Evolutionary conservation across 2,113 vertebrate genomes (phyloP).

Genomic region (Gambusia affinis): DNA sequence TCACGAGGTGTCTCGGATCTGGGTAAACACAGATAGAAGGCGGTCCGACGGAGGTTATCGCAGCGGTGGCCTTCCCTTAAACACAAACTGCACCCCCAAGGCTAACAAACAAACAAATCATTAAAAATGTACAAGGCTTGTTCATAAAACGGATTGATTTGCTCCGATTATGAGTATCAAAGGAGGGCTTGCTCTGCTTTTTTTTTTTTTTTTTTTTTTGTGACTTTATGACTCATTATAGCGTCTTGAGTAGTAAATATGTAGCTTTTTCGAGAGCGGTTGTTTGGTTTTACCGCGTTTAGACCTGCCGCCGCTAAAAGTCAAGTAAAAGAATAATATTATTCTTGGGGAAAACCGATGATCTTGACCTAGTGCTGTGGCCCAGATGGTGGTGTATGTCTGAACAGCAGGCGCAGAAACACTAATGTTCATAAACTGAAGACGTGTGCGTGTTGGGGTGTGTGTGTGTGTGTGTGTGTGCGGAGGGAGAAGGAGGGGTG

Average conservation of each 20-base stretch:
- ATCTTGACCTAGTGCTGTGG: slow-evolving; percentile 97
- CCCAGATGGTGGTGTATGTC: slow-evolving; percentile 98
- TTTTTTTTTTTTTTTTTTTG: slow-evolving; percentile 6
- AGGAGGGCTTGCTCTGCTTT: slow-evolving; percentile 72
- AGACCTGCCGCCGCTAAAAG: slow-evolving; percentile 47
- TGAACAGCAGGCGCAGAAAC: slow-evolving; percentile 94
- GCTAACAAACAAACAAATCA: slow-evolving; percentile 81
- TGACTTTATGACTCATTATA: slow-evolving; percentile 77
- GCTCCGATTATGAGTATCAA: slow-evolving; percentile 73
- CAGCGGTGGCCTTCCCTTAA: slow-evolving; percentile 59
- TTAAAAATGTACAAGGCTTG: slow-evolving; percentile 80
- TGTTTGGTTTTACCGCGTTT: slow-evolving; percentile 11
- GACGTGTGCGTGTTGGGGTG: slow-evolving; percentile 20
- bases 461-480: slow-evolving; percentile 3
- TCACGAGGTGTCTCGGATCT: slow-evolving; percentile 70
- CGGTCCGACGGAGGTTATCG: slow-evolving; percentile 75
- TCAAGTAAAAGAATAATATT: slow-evolving; percentile 67
- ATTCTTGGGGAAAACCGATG: slow-evolving; percentile 85
- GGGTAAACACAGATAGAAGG: slow-evolving; percentile 78
- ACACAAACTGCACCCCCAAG: slow-evolving; percentile 71
- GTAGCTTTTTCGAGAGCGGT: slow-evolving; percentile 42
- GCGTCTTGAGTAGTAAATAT: slow-evolving; percentile 73
- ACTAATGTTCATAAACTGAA: slow-evolving; percentile 89
- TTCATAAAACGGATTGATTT: slow-evolving; percentile 81
- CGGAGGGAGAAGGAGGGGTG: not conserved